phyloP scores from a whole-genome alignment of 2,797 vertebrate species.

The Sylvia borin region DNA sequence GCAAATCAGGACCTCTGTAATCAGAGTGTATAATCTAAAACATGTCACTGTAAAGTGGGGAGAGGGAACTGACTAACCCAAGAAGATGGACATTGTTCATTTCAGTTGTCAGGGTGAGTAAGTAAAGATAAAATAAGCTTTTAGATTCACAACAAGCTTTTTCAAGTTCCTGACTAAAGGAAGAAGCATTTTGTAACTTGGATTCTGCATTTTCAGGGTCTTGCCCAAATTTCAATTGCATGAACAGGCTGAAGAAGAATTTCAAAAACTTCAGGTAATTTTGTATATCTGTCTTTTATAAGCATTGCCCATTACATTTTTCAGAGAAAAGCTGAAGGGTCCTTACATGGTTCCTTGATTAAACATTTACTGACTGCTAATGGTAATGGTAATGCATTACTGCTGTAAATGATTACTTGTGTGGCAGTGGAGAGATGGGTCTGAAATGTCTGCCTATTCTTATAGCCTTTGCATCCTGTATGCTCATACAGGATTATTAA shows the following conservation, averaged over 20 bases:
- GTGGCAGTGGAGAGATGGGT: background rate
- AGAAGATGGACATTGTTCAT: background rate
- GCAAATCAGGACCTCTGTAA: background rate
- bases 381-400: background rate
- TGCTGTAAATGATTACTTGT: background rate
- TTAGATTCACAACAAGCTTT: background rate
- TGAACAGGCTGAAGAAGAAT: background rate
- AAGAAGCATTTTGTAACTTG: background rate
- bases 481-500: background rate
- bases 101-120: background rate
- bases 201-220: background rate
- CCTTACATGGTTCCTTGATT: background rate
- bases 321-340: background rate
- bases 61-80: background rate
- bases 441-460: background rate
- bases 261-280: background rate
- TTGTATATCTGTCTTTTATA: background rate
- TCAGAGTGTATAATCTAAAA: background rate
- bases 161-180: background rate
- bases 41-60: background rate
- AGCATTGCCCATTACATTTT: background rate
- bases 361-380: slow-evolving; percentile 8
- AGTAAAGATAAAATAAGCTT: slow-evolving; percentile 9
- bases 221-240: background rate
- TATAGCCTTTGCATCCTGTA: background rate